Base-by-base conservation (phyloP, 2,113 vertebrate genomes). In the Anseranas semipalmata region DNA sequence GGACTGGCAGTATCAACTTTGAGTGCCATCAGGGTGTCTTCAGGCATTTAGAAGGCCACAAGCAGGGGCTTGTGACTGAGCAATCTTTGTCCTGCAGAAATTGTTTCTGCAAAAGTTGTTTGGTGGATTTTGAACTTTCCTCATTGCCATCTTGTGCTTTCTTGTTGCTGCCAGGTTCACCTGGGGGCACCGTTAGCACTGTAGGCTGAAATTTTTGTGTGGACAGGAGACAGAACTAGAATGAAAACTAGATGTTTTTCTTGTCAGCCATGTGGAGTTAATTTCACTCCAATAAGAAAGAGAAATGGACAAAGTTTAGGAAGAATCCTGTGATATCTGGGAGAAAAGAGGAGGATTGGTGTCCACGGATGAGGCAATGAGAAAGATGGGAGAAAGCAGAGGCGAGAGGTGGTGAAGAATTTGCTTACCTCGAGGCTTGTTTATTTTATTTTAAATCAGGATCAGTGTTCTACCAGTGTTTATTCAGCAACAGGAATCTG, bases 281-380 rank as follows among this genome's bases (percentile, higher is more conserved):
- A 3, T 72, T 91, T 75, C 43, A 48, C 10, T 88, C 15, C 43
- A 32, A 35, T 39, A 41, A 12, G 30, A 59, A 50, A 20, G 8
- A 88, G 50, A 91, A 77, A 22, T 19, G 12, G 22, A 20, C 9
- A 56, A 56, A 52, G 27, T 27, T 48, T 48, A 45, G 50, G 39
- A 76, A 15, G 27, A 52, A 30, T 37, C 35, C 19, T 53, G 9
- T 43, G 5, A 2, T 76, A 21, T 28, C 25, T 65, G 33, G 8
- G 62, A 68, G 25, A 82, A 17, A 68, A 30, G 20, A 60, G 13
- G 1, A 35, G 39, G 37, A 19, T 53, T 0, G 0, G 4, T 53
- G 32, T 58, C n/a, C 12, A 3, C 9, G 43, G 53, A 20, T 24
- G 32, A 16, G 62, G 32, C n/a, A 81, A 0, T 32, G 28, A 70